Evolutionary conservation across 2,888 invertebrate species (phyloP), one percentile per base, ranked within the genome.

Genomic region (Linhomoeus sp.): DNA sequence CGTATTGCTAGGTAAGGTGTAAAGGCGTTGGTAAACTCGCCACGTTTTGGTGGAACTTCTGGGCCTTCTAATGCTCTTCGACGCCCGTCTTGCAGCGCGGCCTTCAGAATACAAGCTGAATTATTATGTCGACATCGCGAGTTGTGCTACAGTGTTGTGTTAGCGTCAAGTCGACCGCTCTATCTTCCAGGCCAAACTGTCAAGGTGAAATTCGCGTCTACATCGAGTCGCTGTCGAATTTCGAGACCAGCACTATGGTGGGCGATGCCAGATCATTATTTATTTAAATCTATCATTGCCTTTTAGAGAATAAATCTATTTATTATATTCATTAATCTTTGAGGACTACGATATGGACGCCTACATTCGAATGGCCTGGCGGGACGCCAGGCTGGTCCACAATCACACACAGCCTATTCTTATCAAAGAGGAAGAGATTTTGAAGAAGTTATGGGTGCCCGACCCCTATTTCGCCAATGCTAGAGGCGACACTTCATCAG

Each of bases 291-390:
- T 33, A 9, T 12, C 12, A 15, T 33, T 12, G 9, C 15, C 15
- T 15, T 9, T 33, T 33, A 9, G 12, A 15, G 35, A 12, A 33
- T 33, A 12, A 33, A 15, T 15, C 35, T 9, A 33, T 33, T 15
- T 15, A 33, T 9, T 9, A 33, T 33, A 15, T 15, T 15, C 9
- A 12, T 33, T 33, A 9, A 33, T 15, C 33, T 33, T 33, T 33
- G 33, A 62, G 62, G 60, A 61, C 47, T 62, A 63, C 51, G 62
- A 62, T 40, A 62, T 62, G 63, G 62, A 62, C 45, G 61, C 63
- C 3, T 60, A 59, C 42, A 45, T 62, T 40, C 50, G 58, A 48
- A 59, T 62, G 59, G 51, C 58, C 1, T 62, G 62, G 62, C 51
- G 61, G 38, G 62, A 62, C 41, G 58, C 60, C 0, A 50, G 62